Base-by-base conservation (phyloP, 1,140 invertebrate species). In the Pristionchus pacificus region DNA sequence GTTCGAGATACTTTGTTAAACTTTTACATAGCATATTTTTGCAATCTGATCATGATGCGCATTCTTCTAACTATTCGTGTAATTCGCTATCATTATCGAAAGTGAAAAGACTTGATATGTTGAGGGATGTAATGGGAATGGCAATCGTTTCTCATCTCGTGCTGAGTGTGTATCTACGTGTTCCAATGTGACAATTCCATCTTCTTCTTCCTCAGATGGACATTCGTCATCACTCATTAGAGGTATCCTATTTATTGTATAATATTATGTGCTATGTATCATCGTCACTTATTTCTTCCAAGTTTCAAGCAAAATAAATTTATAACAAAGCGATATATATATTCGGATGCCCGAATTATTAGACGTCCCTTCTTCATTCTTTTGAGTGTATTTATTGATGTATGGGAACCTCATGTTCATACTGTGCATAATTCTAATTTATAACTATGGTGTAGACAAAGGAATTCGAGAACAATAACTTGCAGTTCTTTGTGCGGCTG, bases 71-170 rank as follows among this genome's bases (percentile, higher is more conserved):
- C n/a, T n/a, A n/a, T n/a, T n/a, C n/a, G n/a, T n/a, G n/a, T n/a
- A n/a, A n/a, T n/a, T 60, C 30, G 0, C 2, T 28, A 29, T 63
- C 14, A 1, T 2, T 28, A 2, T 62, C 13, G 60, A 60, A 14
- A 63, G 1, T 29, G 24, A 68, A 69, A 32, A 57, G 24, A 15
- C 15, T 13, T 1, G 25, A 32, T 1, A n/a, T 68, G 13, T 68
- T 59, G n/a, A 72, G 60, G 78, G 78, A 2, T 79, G 78, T 38
- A 68, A 67, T 10, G 80, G 79, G 1, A 81, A 79, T 65, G 69
- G 33, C 24, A 82, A 82, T 61, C 70, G 71, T 1, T 82, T 83
- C 65, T 58, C 63, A 30, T 65, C 70, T 1, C 65, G 60, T n/a
- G 70, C 65, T 2, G 70, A 66, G 13, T 72, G 70, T 61, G 59